These are phyloP conservation scores for Mamestra configurata DNA, from an alignment of 1,140 invertebrate species.

Conservation along the genomic window DNA sequence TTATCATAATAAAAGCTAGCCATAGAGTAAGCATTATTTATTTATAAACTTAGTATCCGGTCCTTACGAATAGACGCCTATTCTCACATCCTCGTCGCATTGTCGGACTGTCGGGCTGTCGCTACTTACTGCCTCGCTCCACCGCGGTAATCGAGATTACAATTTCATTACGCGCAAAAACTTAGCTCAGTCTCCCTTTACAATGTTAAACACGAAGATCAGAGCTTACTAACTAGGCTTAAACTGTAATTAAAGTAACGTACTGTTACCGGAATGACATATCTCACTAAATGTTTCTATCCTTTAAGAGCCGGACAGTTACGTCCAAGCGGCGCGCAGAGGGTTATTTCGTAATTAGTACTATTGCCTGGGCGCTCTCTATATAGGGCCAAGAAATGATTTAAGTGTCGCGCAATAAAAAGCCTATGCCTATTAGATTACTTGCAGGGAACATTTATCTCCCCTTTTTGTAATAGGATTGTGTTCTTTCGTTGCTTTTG, in stretches of 20 bases:
- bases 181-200: conserved; percentile 64
- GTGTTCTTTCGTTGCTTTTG: conserved; percentile 48
- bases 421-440: conserved; percentile 55
- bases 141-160: conserved; percentile 65
- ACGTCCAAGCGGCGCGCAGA: conserved; percentile 65
- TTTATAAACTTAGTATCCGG: conserved; percentile 74
- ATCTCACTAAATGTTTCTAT: conserved; percentile 85
- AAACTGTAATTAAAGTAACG: conserved; percentile 80
- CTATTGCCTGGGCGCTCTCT: conserved; percentile 66
- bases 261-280: conserved; percentile 83
- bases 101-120: conserved; percentile 38
- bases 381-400: conserved; percentile 74
- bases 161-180: conserved; percentile 79
- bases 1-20: conserved; percentile 57
- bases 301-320: conserved; percentile 82
- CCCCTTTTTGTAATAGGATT: conserved; percentile 51
- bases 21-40: conserved; percentile 62
- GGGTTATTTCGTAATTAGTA: conserved; percentile 81
- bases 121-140: conserved; percentile 52
- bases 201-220: conserved; percentile 79
- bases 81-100: conserved; percentile 58
- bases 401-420: conserved; percentile 68
- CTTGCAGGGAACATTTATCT: conserved; percentile 46
- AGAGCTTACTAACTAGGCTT: conserved; percentile 74
- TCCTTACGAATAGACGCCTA: conserved; percentile 50